Evolutionary conservation across 2,113 vertebrate species (phyloP), one percentile per base, ranked within the genome.

Genomic region (Acrocephalus kingi): DNA sequence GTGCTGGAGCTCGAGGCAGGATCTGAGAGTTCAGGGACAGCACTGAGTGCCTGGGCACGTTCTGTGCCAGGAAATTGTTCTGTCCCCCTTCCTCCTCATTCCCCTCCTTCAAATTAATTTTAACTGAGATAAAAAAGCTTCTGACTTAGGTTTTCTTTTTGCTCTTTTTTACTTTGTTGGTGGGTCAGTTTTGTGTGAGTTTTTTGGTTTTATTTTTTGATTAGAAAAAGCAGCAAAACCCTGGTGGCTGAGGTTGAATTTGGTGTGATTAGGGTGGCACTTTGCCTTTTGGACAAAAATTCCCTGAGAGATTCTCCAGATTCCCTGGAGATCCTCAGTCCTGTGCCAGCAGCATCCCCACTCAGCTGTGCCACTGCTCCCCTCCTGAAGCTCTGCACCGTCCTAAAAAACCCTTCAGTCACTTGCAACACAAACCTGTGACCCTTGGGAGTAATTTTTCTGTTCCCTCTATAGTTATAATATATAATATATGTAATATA

Each of bases 351-450:
- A 56, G 68, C 77, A 41, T 31, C 39, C 25, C 22, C 39, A 35
- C 35, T 35, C 35, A 35, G 35, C 35, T 35, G 35, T 35, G 35
- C 35, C 35, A 3, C 24, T 10, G 22, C 25, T 84, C 18, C 55
- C 24, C 56, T 28, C 41, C 21, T 25, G 27, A 13, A 49, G 7
- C 6, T 2, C 2, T 45, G 15, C 15, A 5, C 0, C 3, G 79
- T 27, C 7, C 0, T 19, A 4, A 39, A 24, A 27, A 63, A 7
- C 48, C 19, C 35, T 19, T 51, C 13, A 7, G 35, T 15, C 49
- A 9, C 77, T 31, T 30, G 5, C 59, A 69, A 58, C 9, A 3
- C 10, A 51, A 31, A 15, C 5, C 68, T 56, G 0, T 9, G 11
- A 16, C 33, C 35, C 35, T 83, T 19, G 5, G 14, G 41, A 73